These are phyloP conservation scores for Myrmecophaga tridactyla DNA, from an alignment of 2,113 vertebrate genomes.

Conservation along the genomic window DNA sequence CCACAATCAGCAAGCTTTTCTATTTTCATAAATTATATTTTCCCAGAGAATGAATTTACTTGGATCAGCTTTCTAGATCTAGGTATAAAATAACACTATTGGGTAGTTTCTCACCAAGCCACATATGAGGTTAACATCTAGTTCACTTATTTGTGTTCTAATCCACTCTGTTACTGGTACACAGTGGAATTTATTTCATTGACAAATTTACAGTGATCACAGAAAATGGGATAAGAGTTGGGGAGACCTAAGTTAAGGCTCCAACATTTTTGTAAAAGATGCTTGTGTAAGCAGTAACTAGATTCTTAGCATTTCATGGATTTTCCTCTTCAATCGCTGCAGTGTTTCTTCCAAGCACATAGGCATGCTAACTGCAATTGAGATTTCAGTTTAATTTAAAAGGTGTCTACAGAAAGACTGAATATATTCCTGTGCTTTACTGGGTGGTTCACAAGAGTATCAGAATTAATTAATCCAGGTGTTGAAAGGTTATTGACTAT, in stretches of 20 bases:
- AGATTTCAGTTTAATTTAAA: neutral
- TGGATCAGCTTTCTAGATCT: neutral
- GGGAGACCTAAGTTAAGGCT: neutral
- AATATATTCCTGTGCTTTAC: neutral
- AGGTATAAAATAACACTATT: neutral
- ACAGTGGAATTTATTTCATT: neutral
- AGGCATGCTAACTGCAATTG: neutral
- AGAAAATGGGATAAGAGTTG: neutral
- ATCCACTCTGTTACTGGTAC: neutral
- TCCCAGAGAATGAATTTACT: neutral
- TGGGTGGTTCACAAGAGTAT: neutral
- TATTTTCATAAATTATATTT: neutral
- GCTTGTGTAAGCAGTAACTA: neutral
- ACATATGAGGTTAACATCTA: neutral
- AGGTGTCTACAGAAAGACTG: neutral
- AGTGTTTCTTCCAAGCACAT: neutral
- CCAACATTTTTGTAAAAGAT: neutral
- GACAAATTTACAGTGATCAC: neutral
- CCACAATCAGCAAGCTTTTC: neutral
- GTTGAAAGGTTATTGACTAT: neutral
- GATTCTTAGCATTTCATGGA: neutral
- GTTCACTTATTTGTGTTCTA: neutral
- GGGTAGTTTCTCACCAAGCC: neutral
- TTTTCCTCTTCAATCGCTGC: neutral
- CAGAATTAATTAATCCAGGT: neutral